Evolutionary conservation across 2,888 invertebrate genomes (phyloP).

Genomic region (Phortica magna): DNA sequence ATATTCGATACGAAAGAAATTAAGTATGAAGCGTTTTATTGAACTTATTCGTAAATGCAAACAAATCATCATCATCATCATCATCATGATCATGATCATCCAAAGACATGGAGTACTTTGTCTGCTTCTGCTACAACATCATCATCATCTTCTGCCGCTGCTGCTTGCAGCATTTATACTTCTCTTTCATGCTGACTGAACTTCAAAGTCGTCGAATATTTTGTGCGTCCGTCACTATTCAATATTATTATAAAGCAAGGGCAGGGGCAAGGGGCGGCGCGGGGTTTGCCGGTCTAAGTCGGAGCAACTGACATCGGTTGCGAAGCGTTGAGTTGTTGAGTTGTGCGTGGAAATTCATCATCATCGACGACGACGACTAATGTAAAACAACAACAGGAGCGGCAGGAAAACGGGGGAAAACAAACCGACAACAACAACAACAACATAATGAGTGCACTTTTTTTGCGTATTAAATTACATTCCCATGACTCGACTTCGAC

Average conservation of each 20-base stretch:
- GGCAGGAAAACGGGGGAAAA: conserved; percentile 11
- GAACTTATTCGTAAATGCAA: not conserved
- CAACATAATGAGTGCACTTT: conserved; percentile 31
- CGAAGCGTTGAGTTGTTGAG: not conserved
- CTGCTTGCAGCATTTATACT: not conserved
- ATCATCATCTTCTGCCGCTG: too few relatives aligned
- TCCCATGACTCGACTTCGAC: not conserved
- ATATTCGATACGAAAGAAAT: conserved; percentile 22
- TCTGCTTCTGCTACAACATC: not conserved
- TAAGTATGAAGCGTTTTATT: conserved; percentile 15
- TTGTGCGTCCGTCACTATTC: not conserved
- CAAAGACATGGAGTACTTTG: not conserved
- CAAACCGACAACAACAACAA: conserved; percentile 1
- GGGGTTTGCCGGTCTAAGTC: not conserved
- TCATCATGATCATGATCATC: not conserved
- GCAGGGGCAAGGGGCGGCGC: not conserved
- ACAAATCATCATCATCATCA: not conserved
- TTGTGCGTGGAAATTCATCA: not conserved
- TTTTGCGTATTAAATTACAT: conserved; percentile 36
- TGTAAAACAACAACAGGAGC: not conserved
- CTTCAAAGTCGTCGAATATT: not conserved
- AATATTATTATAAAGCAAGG: not conserved
- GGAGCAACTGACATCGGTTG: not conserved
- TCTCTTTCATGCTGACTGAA: not conserved
- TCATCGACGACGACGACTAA: not conserved